These are phyloP conservation scores for Teleiodes luculella DNA, from an alignment of 2,888 invertebrate species.

Conservation along the genomic window DNA sequence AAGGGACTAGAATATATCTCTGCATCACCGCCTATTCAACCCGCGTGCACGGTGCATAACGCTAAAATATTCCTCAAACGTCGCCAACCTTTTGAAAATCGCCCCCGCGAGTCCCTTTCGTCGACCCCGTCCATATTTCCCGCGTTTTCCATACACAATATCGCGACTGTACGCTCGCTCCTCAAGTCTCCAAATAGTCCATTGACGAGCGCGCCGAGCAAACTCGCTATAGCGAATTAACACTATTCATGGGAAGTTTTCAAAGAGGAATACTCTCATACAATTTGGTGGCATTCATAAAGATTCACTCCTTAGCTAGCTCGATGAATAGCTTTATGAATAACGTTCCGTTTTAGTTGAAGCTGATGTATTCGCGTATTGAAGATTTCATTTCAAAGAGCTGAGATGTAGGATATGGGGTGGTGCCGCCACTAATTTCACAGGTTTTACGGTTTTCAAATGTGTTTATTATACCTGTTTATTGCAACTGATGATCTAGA, in stretches of 20 bases:
- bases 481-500: too few species aligned
- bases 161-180: conserved; percentile 54
- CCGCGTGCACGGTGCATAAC: background rate
- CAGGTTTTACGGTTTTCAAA: background rate
- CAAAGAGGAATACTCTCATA: conserved; percentile 78
- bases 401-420: background rate
- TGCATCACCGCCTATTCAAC: background rate
- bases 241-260: conserved; percentile 77
- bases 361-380: conserved; percentile 26
- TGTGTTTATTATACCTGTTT: too few species aligned
- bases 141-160: conserved; percentile 75
- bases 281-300: conserved; percentile 79
- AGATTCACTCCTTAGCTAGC: conserved; percentile 74
- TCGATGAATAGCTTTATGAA: conserved; percentile 71
- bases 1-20: background rate
- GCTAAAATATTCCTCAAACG: conserved; percentile 13
- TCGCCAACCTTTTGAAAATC: conserved; percentile 50
- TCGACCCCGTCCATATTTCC: conserved; percentile 66
- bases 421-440: conserved; percentile 33
- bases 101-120: conserved; percentile 53
- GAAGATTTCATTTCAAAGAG: conserved; percentile 45
- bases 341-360: conserved; percentile 60
- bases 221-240: conserved; percentile 78
- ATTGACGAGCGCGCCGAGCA: conserved; percentile 74
- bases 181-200: conserved; percentile 71